phyloP scores from a whole-genome alignment of 2,113 vertebrate species.

The Todiramphus saurophagus region DNA sequence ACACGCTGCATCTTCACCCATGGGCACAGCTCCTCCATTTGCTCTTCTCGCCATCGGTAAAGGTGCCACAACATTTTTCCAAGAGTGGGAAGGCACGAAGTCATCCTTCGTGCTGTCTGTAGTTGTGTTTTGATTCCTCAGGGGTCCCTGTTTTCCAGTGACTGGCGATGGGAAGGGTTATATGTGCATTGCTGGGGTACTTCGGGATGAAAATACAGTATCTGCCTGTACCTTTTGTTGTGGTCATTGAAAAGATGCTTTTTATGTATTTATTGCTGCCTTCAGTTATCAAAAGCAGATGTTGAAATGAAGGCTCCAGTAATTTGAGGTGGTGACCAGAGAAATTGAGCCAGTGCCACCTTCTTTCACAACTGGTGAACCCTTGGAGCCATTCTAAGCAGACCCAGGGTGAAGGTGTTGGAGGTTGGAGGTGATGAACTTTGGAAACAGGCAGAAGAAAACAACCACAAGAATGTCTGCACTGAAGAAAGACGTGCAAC shows the following conservation, averaged over 20 bases:
- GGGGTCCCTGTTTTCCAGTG: not conserved
- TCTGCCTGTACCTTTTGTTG: not conserved
- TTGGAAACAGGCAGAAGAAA: not conserved
- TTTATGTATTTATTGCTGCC: not conserved
- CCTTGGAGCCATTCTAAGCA: not conserved
- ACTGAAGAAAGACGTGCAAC: not conserved
- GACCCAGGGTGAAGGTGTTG: not conserved
- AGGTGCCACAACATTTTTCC: not conserved
- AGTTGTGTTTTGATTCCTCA: not conserved
- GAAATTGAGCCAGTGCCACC: not conserved
- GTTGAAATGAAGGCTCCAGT: not conserved
- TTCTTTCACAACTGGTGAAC: not conserved
- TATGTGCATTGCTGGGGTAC: accelerated
- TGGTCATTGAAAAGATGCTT: not conserved
- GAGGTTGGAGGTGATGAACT: not conserved
- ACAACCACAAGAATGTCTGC: not conserved
- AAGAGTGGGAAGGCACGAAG: not conserved
- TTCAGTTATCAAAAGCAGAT: not conserved
- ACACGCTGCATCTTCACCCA: accelerated
- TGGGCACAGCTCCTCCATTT: not conserved
- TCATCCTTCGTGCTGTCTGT: not conserved
- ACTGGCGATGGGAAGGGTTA: accelerated
- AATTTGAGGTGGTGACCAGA: not conserved
- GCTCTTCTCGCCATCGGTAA: not conserved
- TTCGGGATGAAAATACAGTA: not conserved